Conservation (phyloP, 30 jellyfish, hydroid and myxozoan species). For the Turritopsis dohrnii region DNA sequence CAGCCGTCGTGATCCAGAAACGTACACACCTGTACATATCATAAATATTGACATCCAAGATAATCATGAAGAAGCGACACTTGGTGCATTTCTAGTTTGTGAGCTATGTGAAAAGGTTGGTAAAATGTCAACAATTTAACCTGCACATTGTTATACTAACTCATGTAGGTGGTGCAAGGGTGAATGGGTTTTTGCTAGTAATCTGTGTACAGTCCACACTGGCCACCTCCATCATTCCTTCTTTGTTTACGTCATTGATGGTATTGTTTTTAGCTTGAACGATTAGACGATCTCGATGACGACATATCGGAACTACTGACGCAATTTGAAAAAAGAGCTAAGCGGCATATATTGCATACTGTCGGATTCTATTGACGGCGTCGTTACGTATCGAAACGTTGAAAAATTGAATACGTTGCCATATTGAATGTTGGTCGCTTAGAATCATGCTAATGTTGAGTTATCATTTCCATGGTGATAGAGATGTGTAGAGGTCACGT, state of each 20-base stretch:
- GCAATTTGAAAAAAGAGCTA: slow-evolving; percentile 56
- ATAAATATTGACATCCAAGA: slow-evolving; percentile 83
- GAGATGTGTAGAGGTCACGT: slow-evolving; percentile 12
- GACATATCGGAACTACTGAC: slow-evolving; percentile 74
- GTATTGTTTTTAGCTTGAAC: slow-evolving; percentile 55
- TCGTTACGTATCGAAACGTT: neutral
- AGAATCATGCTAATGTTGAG: neutral
- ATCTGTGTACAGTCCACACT: too few relatives aligned
- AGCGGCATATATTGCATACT: slow-evolving; percentile 70
- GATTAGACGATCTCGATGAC: slow-evolving; percentile 84
- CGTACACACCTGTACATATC: slow-evolving; percentile 86
- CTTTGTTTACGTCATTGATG: too few relatives aligned
- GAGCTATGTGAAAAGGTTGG: slow-evolving; percentile 93
- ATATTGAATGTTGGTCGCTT: neutral
- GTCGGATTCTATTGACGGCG: slow-evolving; percentile 60
- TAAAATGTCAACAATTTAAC: neutral
- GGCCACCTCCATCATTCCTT: too few relatives aligned
- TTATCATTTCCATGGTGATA: slow-evolving; percentile 4
- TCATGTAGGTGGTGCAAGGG: too few relatives aligned
- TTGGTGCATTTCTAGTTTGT: slow-evolving; percentile 80
- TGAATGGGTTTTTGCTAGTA: too few relatives aligned
- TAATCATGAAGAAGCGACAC: slow-evolving; percentile 94
- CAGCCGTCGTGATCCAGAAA: slow-evolving; percentile 71
- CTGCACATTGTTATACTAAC: too few relatives aligned
- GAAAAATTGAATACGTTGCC: neutral